Evolutionary conservation across 64 coral and sea anemone species (phyloP), one percentile per base, ranked within the genome.

Genomic region (Hydrozoanthus tunicans): DNA sequence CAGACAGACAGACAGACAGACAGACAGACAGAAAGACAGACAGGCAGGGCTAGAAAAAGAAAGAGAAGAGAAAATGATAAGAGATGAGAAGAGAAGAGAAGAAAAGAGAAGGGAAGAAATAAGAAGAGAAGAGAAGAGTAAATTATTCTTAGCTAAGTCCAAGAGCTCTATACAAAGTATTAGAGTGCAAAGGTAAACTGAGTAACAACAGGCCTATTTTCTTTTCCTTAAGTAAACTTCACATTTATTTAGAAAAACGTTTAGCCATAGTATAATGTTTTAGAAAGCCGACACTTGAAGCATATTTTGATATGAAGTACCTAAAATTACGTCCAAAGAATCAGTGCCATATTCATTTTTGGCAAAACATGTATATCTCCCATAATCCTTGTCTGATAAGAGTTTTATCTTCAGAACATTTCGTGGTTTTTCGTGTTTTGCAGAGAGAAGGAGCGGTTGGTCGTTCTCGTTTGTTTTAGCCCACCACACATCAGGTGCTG

Each of bases 301-400:
- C n/a, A 66, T 53, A 10, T 25, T 9, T 17, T 58, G 59, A 11
- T 54, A 86, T 56, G 54, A 86, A 66, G 20, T 73, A 86, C 83
- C 83, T 86, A 86, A 9, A 59, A 23, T 58, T 6, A 86, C 9
- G 13, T 27, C 70, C 23, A 86, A 73, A 15, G 83, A 86, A 57
- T 86, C 68, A 12, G 58, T 59, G 4, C 83, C 83, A 23, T 73
- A 56, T 7, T 6, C 68, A 86, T 86, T 86, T 23, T 72, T 11
- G 9, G 83, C 83, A 59, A 86, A 12, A 59, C 83, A 86, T 4
- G 66, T 26, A 26, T 86, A 86, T 74, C 4, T 86, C 1, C 83
- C 83, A 73, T 86, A 86, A 86, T 74, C 83, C 68, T 86, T 12
- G 13, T 25, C 20, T 24, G 55, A 15, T 59, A 73, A 7, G 4